These are phyloP conservation scores for Paraescarpia echinospica DNA, from an alignment of 1,140 invertebrate genomes.

Conservation along the genomic window DNA sequence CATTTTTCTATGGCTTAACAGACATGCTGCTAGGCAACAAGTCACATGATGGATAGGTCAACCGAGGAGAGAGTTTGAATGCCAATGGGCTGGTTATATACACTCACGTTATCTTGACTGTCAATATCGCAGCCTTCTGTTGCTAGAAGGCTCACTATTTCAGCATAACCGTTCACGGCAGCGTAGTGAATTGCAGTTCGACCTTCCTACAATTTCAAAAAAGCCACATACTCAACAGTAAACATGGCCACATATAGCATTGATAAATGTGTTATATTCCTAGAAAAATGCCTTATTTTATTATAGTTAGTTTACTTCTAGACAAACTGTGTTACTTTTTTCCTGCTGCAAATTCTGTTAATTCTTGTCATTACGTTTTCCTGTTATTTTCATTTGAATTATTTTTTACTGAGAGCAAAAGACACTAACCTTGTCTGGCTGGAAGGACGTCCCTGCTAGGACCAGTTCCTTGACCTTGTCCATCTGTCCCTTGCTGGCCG, in stretches of 20 bases:
- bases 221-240: no score
- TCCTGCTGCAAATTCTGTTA: no score
- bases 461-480: conserved; percentile 45
- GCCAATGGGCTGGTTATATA: neutral
- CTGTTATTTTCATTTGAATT: no score
- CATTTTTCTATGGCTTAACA: no score
- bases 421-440: conserved; percentile 43
- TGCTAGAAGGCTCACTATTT: conserved; percentile 80
- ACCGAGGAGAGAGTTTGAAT: neutral
- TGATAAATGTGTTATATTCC: neutral
- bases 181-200: conserved; percentile 89
- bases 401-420: neutral
- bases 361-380: no score
- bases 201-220: conserved; percentile 73
- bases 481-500: conserved; percentile 48
- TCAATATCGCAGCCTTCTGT: conserved; percentile 82
- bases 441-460: conserved; percentile 41
- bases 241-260: neutral
- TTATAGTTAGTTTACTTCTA: no score
- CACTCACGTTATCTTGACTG: conserved; percentile 53
- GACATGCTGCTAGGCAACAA: no score
- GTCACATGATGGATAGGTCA: no score
- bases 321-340: no score
- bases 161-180: conserved; percentile 84
- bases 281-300: no score